These are phyloP conservation scores for Mallateleia sp. DNA, from an alignment of 2,888 invertebrate genomes.

Conservation along the genomic window DNA sequence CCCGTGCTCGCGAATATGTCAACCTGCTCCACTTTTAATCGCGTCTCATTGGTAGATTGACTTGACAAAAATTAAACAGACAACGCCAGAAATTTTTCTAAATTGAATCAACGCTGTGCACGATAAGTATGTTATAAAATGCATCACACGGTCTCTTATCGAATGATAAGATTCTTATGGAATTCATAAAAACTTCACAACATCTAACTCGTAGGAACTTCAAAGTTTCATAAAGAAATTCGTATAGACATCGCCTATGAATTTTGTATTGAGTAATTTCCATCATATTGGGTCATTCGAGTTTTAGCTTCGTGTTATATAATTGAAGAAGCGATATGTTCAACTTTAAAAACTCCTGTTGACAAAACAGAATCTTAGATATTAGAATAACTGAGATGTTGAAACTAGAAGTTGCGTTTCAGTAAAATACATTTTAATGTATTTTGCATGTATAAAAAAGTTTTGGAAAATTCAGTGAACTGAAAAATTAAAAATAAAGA, in stretches of 20 bases:
- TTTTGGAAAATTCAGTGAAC: too few species aligned
- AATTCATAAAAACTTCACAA: slow-evolving; percentile 53
- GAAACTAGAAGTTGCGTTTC: too few species aligned
- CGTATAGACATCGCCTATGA: slow-evolving; percentile 44
- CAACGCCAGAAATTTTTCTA: background rate
- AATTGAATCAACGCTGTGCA: background rate
- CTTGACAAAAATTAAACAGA: background rate
- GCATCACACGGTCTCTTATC: slow-evolving; percentile 6
- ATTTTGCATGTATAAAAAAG: too few species aligned
- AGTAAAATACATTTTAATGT: too few species aligned
- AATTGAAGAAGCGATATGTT: background rate
- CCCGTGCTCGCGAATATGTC: background rate
- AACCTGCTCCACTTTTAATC: background rate
- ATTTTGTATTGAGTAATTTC: slow-evolving; percentile 50
- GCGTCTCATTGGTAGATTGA: background rate
- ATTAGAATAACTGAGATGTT: too few species aligned
- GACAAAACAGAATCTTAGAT: too few species aligned
- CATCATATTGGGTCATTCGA: slow-evolving; percentile 42
- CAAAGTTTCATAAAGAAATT: slow-evolving; percentile 58
- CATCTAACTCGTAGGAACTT: slow-evolving; percentile 42
- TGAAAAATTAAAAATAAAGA: too few species aligned
- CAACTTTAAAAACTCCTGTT: too few species aligned
- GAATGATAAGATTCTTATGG: slow-evolving; percentile 44
- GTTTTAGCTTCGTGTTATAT: slow-evolving; percentile 7
- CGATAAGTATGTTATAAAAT: slow-evolving; percentile 13